Conservation (phyloP, 2,888 invertebrate genomes). For the Serrognathus titanus region DNA sequence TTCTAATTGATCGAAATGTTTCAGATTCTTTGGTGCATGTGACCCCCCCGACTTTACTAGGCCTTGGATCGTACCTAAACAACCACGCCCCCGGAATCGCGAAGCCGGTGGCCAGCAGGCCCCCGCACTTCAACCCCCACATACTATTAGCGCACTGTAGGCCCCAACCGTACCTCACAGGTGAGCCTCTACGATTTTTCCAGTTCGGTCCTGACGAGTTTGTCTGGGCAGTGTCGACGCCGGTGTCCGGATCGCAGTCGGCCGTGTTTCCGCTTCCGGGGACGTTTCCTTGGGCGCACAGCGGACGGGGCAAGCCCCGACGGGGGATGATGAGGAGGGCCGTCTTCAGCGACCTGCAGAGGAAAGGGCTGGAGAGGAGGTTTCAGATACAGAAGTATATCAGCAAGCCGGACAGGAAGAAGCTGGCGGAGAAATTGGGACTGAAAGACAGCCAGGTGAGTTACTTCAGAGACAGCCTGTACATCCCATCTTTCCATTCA, state of each 20-base stretch:
- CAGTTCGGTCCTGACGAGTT: not conserved
- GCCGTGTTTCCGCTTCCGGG: slow-evolving; percentile 50
- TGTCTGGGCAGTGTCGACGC: slow-evolving; percentile 46
- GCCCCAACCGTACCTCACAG: slow-evolving; percentile 78
- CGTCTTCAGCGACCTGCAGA: slow-evolving; percentile 89
- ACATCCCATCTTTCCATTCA: too few relatives aligned
- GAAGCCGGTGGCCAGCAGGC: slow-evolving; percentile 81
- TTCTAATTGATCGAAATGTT: slow-evolving; percentile 18
- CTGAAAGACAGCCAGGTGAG: slow-evolving; percentile 95
- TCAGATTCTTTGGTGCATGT: slow-evolving; percentile 45
- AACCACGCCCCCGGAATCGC: slow-evolving; percentile 65
- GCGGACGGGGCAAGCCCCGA: slow-evolving; percentile 87
- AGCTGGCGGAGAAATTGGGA: slow-evolving; percentile 91
- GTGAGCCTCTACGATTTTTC: slow-evolving; percentile 48
- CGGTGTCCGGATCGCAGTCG: slow-evolving; percentile 51
- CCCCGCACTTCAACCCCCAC: slow-evolving; percentile 70
- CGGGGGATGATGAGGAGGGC: slow-evolving; percentile 96
- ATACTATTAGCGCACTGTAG: slow-evolving; percentile 78
- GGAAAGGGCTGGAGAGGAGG: slow-evolving; percentile 91
- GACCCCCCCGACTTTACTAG: slow-evolving; percentile 47
- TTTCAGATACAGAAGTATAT: slow-evolving; percentile 98
- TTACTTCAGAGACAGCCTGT: not conserved
- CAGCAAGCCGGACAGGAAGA: slow-evolving; percentile 96
- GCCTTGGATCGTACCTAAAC: slow-evolving; percentile 48
- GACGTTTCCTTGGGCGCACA: slow-evolving; percentile 85